Evolutionary conservation across 1,140 invertebrate species (phyloP), one percentile per base, ranked within the genome.

Genomic region (Coelopa frigida): DNA sequence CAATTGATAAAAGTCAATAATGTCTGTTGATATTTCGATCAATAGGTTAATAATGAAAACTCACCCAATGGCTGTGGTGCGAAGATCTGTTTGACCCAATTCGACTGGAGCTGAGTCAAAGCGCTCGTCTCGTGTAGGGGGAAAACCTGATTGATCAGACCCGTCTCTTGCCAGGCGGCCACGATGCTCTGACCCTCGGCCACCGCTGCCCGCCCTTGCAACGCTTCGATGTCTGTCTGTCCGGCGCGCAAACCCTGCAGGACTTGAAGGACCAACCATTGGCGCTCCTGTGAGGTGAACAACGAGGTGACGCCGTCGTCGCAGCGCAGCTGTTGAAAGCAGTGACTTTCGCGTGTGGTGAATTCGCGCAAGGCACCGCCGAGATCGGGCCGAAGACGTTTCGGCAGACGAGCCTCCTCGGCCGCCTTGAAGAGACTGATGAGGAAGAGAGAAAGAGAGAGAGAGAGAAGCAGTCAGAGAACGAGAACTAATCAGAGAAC

Each of bases 361-460:
- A 96, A 94, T 65, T 95, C 90, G 61, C 90, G 89, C 52, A 90
- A 75, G 2, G 90, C 90, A 4, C 91, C 89, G 6, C 92, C 91
- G 67, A 83, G 87, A 56, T 89, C 85, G 31, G 79, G 72, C 57
- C 87, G 86, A 41, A 94, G 61, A 6, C 75, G 71, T 71, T 94
- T 96, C 3, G 86, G 83, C 24, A 96, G 72, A 61, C 89, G 85
- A 29, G 90, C 77, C 58, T 94, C 85, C 73, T 95, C 91, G 10
- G 91, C 91, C 10, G 87, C 89, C 75, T 86, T 86, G 32, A 94
- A 72, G 14, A 93, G 74, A 44, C 90, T 93, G 42, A 29, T 49
- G 3, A 1, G 14, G 27, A 29, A 29, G 8, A n/a, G n/a, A n/a
- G n/a, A n/a, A n/a, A n/a, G n/a, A n/a, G n/a, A n/a, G n/a, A n/a